Percentiles rank a stretch among this genome's conserved stretches.
These are phyloP conservation scores for Cetonia aurata DNA, from an alignment of 2,888 invertebrate genomes.

Conservation along the genomic window DNA sequence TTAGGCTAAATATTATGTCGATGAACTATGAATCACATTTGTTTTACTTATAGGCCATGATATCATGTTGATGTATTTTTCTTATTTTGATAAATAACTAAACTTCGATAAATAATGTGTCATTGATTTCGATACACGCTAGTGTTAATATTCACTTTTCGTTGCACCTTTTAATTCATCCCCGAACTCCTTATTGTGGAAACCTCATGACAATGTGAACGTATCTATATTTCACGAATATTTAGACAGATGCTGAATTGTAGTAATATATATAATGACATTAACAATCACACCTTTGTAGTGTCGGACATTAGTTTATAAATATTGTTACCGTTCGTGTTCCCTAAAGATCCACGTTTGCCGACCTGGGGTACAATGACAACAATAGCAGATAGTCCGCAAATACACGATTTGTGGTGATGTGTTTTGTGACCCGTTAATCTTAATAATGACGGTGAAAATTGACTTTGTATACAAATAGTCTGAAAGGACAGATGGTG, in stretches of 20 bases:
- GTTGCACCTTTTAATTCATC: neutral
- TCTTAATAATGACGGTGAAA: constrained; percentile 41
- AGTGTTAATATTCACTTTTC: too few relatives aligned
- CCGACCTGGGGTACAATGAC: constrained; percentile 1
- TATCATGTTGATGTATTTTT: too few relatives aligned
- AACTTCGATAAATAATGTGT: too few relatives aligned
- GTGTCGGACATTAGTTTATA: neutral
- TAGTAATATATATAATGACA: neutral
- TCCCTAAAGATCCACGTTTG: constrained; percentile 15
- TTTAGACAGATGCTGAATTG: neutral
- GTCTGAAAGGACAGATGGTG: constrained; percentile 28
- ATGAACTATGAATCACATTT: too few relatives aligned
- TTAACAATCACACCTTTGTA: neutral
- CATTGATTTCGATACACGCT: too few relatives aligned
- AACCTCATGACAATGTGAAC: neutral
- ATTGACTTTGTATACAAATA: constrained; percentile 32
- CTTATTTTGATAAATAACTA: too few relatives aligned
- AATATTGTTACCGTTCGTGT: neutral
- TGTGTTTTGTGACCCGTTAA: constrained; percentile 45
- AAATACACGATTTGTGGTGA: constrained; percentile 40
- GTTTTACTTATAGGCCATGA: too few relatives aligned
- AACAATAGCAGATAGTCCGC: constrained; percentile 19
- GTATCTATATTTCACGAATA: neutral
- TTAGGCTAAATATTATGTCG: too few relatives aligned
- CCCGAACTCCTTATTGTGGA: neutral